These are phyloP conservation scores for Bhutanitis thaidina DNA, from an alignment of 2,888 invertebrate genomes.

Conservation along the genomic window DNA sequence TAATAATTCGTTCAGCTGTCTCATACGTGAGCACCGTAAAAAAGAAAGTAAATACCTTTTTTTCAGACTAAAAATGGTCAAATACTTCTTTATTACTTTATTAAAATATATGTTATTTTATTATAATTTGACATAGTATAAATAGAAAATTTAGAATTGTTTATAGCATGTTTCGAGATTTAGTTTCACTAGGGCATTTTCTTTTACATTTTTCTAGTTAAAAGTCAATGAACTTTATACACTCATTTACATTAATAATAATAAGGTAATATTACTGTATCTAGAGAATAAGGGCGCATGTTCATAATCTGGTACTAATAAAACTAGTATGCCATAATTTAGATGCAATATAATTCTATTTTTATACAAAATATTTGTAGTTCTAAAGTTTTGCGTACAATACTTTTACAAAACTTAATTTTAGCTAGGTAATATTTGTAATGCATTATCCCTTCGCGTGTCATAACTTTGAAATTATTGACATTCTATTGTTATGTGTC, in stretches of 20 bases:
- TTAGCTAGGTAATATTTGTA: background rate
- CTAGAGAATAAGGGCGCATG: slow-evolving; percentile 6
- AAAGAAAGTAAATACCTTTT: too few relatives aligned
- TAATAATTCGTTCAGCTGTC: too few relatives aligned
- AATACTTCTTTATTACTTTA: too few relatives aligned
- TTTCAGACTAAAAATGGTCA: too few relatives aligned
- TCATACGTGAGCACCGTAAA: too few relatives aligned
- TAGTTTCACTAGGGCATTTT: background rate
- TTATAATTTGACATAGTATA: too few relatives aligned
- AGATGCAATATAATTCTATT: slow-evolving; percentile 55
- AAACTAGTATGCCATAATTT: slow-evolving; percentile 68
- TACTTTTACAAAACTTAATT: background rate
- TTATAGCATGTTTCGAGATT: too few relatives aligned
- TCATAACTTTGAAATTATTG: too few relatives aligned
- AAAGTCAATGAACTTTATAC: background rate
- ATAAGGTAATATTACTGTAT: slow-evolving; percentile 5
- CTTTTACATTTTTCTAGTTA: background rate
- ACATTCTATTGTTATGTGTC: too few relatives aligned
- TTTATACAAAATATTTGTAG: slow-evolving; percentile 35
- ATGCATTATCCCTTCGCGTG: too few relatives aligned
- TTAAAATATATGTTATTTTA: too few relatives aligned
- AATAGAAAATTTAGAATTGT: too few relatives aligned
- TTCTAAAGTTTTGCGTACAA: background rate
- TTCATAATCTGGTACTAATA: slow-evolving; percentile 21
- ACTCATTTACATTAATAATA: slow-evolving; percentile 14